Base-by-base conservation (phyloP, 2,797 vertebrate species). In the Sebastes cheni region DNA sequence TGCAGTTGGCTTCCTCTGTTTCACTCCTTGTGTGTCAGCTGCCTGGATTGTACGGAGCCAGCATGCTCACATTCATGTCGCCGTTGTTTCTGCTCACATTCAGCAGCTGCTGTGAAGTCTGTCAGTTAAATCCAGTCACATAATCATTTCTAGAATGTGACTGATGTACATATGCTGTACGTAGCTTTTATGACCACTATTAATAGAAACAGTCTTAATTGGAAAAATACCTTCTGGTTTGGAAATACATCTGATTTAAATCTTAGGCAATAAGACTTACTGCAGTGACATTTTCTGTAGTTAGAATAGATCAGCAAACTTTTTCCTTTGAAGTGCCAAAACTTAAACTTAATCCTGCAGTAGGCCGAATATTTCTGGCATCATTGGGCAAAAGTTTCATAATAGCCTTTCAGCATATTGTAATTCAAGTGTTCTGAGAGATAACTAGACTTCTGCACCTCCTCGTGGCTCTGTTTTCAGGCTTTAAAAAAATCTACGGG, bases 1-100 rank as follows among this genome's bases (percentile, higher is more conserved):
- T 95, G 91, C 89, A 80, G 89, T 81, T 62, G 32, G 81, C 91
- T 86, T 88, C 87, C 89, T 86, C 80, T 86, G 76, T 81, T 86
- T 88, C 69, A 56, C 66, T 81, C 60, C 11, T 23, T 78, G 75
- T 84, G 85, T 84, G 83, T 88, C 62, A 39, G 89, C 74, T 84
- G 86, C 86, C 88, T 84, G 86, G 82, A 83, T 65, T 25, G 27
- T 72, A 16, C 72, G 84, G 66, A 59, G 79, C 71, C 68, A 65
- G 64, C 72, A 1, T 8, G 36, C 81, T 85, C 86, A 3, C 86
- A 5, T 80, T 88, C 75, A 67, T 20, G 91, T 93, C 90, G 84
- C 85, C 85, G 87, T 92, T 62, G 84, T 89, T 81, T 52, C 79
- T 70, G 80, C 64, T 86, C 67, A 56, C 79, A 74, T 66, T 76